Percentiles rank a stretch among this genome's conserved stretches.
Conservation (phyloP, 2,797 vertebrate genomes). For the Sciurus carolinensis region DNA sequence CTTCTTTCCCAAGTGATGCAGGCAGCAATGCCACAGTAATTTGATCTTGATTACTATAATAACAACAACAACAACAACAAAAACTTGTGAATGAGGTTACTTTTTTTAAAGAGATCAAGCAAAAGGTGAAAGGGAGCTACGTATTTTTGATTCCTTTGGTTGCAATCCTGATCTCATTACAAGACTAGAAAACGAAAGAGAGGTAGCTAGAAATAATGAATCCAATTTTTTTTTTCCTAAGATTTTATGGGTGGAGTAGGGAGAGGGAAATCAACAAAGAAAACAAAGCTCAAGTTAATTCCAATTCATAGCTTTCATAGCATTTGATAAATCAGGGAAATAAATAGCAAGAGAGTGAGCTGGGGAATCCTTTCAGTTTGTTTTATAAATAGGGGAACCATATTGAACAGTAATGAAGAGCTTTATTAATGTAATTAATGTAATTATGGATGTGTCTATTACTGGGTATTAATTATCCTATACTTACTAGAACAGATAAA, state of each 20-base stretch:
- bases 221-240: conserved; percentile 82
- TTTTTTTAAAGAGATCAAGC: background rate
- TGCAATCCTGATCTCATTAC: conserved; percentile 40
- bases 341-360: conserved; percentile 73
- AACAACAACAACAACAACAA: background rate
- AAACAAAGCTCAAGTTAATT: conserved; percentile 79
- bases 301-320: conserved; percentile 68
- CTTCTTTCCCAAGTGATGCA: conserved; percentile 59
- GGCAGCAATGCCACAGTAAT: conserved; percentile 40
- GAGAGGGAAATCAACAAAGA: conserved; percentile 55
- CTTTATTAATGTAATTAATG: conserved; percentile 90
- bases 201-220: conserved; percentile 75
- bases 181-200: conserved; percentile 54
- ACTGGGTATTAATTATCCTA: conserved; percentile 88
- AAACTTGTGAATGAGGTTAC: conserved; percentile 44
- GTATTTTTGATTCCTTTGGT: conserved; percentile 67
- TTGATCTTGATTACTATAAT: conserved; percentile 76
- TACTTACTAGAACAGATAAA: conserved; percentile 86
- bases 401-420: conserved; percentile 88
- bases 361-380: conserved; percentile 60
- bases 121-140: conserved; percentile 59
- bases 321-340: conserved; percentile 76
- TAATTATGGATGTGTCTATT: conserved; percentile 87
- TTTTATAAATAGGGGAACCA: conserved; percentile 78
- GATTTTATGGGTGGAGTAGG: conserved; percentile 70